Base-by-base conservation (phyloP, 2,797 vertebrate genomes). In the Hydrophis major region DNA sequence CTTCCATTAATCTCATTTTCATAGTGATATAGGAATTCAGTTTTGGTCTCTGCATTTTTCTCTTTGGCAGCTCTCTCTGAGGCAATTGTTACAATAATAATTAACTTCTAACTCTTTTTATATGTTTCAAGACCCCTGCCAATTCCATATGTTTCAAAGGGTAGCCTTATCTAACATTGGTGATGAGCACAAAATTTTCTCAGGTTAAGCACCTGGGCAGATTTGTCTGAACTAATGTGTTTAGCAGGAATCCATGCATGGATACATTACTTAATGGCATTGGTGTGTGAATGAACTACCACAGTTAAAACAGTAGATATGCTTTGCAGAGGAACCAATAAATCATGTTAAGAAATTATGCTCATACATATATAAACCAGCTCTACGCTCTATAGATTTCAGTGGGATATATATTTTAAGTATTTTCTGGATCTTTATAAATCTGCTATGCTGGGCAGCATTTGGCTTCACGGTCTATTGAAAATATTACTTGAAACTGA, bases 11-110 rank as follows among this genome's bases (percentile, higher is more conserved):
- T 94, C 91, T 89, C 94, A 92, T 92, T 95, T 90, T 94, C 95
- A 87, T 42, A 94, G n/a, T 96, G 96, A 95, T 96, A 96, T 96
- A 96, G 96, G 93, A 95, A 94, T 91, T 87, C 92, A 91, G 1
- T 1, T 50, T 42, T 89, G 92, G 92, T 8, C n/a, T 74, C 93
- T 92, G 27, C 87, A 94, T 89, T 88, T 91, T 93, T 92, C 87
- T 92, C 94, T 93, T 93, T 27, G 59, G 22, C 53, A 25, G 53
- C 69, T 53, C 11, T 55, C 47, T 86, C 32, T 92, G 93, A 89
- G 47, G 94, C 95, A 95, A 47, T 96, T 96, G 93, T 0, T 0
- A 0, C 92, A 94, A 95, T 95, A 95, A 94, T 94, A 94, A 20
- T 16, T 95, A 6, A 55, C 94, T 93, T 95, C 94, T 94, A 60